phyloP scores from a whole-genome alignment of 2,888 invertebrate genomes.

The Yponomeuta cagnagella region DNA sequence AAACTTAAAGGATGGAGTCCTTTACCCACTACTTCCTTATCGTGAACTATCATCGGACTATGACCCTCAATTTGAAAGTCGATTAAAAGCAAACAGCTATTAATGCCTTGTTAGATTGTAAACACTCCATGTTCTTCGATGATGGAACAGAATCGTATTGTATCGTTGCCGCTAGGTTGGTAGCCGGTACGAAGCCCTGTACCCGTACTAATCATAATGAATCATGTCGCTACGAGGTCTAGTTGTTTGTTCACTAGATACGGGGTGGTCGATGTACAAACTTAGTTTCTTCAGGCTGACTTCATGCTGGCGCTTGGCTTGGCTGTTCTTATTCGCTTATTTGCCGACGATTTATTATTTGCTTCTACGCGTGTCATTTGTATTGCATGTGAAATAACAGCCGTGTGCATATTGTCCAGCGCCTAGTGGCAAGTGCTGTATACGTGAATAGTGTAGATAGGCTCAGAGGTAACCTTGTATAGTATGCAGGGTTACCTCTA shows the following conservation, averaged over 20 bases:
- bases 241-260: neutral
- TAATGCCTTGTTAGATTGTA: neutral
- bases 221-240: neutral
- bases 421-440: too few species aligned
- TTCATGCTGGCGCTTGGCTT: too few species aligned
- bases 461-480: too few species aligned
- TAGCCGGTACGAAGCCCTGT: neutral
- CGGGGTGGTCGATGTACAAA: neutral
- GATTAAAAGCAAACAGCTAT: neutral
- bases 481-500: too few species aligned
- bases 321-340: too few species aligned
- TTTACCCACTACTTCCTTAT: neutral
- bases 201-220: constrained; percentile 1
- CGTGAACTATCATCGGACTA: neutral
- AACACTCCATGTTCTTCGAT: neutral
- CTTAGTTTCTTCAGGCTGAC: too few species aligned
- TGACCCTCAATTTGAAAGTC: neutral
- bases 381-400: too few species aligned
- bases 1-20: too few species aligned
- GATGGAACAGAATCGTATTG: neutral
- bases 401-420: too few species aligned
- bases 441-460: too few species aligned
- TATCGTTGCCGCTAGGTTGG: neutral
- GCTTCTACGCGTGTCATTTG: too few species aligned
- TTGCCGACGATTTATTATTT: too few species aligned